These are phyloP conservation scores for Gortyna flavago DNA, from an alignment of 2,888 invertebrate genomes.

Conservation along the genomic window DNA sequence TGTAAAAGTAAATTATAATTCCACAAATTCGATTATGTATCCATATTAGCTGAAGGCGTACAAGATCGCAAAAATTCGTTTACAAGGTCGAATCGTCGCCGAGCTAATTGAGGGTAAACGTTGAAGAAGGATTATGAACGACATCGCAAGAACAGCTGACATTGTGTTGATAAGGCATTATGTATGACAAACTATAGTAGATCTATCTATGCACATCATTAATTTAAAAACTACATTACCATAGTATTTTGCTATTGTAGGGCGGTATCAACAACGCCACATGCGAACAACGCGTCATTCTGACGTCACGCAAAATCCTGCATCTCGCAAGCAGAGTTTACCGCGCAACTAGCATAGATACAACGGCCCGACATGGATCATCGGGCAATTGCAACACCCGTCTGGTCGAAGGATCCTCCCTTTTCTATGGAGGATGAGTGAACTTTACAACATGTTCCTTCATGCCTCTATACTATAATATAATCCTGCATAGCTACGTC, in stretches of 20 bases:
- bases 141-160: not conserved
- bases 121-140: not conserved
- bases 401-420: too few species aligned
- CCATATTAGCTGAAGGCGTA: slow-evolving; percentile 50
- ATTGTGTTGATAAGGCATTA: not conserved
- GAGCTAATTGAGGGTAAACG: slow-evolving; percentile 5
- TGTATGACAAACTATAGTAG: not conserved
- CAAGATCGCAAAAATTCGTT: slow-evolving; percentile 28
- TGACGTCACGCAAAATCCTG: too few species aligned
- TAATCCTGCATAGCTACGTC: not conserved
- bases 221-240: not conserved
- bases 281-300: too few species aligned
- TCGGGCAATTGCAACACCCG: too few species aligned
- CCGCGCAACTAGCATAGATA: too few species aligned
- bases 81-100: slow-evolving; percentile 33
- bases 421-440: too few species aligned
- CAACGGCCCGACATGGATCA: too few species aligned
- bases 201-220: not conserved
- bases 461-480: too few species aligned
- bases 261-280: too few species aligned
- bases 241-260: too few species aligned
- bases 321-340: too few species aligned
- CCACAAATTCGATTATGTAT: slow-evolving; percentile 48
- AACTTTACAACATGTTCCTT: too few species aligned
- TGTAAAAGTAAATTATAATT: slow-evolving; percentile 13